phyloP scores from a whole-genome alignment of 2,888 invertebrate species.

The Drosophila imparisetae region DNA sequence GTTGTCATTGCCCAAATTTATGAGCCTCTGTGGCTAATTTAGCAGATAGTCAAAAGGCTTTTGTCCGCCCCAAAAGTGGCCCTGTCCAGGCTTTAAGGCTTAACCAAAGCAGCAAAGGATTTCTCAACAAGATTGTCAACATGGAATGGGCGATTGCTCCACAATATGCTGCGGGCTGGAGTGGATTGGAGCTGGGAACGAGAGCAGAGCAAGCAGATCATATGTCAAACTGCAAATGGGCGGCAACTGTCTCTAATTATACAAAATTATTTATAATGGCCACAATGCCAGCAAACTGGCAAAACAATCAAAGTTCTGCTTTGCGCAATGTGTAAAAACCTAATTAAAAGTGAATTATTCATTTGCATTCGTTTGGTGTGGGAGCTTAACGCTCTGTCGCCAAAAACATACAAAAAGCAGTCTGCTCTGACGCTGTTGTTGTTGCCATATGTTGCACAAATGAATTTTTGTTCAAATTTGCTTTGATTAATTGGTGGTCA shows the following conservation, averaged over 20 bases:
- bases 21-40: conserved; percentile 81
- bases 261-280: conserved; percentile 78
- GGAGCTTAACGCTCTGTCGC: conserved; percentile 46
- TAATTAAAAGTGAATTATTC: conserved; percentile 81
- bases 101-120: conserved; percentile 67
- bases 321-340: conserved; percentile 63
- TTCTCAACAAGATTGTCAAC: conserved; percentile 57
- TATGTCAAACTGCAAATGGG: conserved; percentile 61
- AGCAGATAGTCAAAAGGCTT: conserved; percentile 64
- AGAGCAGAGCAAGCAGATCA: conserved; percentile 27
- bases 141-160: not conserved
- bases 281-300: conserved; percentile 26
- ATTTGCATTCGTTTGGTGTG: conserved; percentile 62
- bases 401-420: conserved; percentile 62
- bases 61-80: conserved; percentile 48
- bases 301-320: conserved; percentile 38
- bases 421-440: conserved; percentile 50
- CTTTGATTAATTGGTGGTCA: conserved; percentile 80
- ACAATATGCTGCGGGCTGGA: conserved; percentile 8
- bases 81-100: conserved; percentile 24
- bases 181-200: not conserved
- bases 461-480: conserved; percentile 75
- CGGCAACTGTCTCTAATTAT: conserved; percentile 77
- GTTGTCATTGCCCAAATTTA: conserved; percentile 80
- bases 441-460: conserved; percentile 74